These are phyloP conservation scores for Gymnothorax javanicus DNA, from an alignment of 2,797 vertebrate genomes.

Conservation along the genomic window DNA sequence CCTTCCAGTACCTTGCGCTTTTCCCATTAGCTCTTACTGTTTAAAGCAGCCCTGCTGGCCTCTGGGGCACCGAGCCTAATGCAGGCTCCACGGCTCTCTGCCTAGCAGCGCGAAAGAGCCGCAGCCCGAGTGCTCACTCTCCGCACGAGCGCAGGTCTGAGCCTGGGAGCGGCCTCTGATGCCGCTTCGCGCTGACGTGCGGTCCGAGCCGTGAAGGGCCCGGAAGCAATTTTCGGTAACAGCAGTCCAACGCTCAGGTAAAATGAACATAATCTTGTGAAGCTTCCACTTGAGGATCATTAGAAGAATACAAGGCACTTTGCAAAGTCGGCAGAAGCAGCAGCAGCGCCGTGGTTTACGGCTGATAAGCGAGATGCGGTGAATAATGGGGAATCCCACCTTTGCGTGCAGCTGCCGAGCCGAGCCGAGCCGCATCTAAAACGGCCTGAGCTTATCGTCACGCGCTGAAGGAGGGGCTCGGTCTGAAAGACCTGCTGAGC, in stretches of 20 bases:
- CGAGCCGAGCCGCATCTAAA: not conserved
- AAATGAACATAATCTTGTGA: not conserved
- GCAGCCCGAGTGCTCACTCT: not conserved
- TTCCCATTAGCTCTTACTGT: conserved; percentile 14
- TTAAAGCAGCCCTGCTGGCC: conserved; percentile 18
- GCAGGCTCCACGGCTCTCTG: not conserved
- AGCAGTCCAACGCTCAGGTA: conserved; percentile 1
- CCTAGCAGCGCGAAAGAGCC: not conserved
- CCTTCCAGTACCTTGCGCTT: conserved; percentile 13
- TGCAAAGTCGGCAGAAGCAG: not conserved
- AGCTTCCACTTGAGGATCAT: conserved; percentile 5
- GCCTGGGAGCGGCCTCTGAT: not conserved
- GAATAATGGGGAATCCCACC: not conserved
- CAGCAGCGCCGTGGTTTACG: not conserved
- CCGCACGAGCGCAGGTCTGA: not conserved
- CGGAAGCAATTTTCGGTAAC: conserved; percentile 1
- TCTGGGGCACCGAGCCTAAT: not conserved
- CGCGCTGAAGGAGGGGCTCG: no score
- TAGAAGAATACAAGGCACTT: conserved; percentile 1
- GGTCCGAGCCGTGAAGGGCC: not conserved
- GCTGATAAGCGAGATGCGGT: not conserved
- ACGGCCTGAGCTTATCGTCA: no score
- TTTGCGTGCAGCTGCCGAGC: not conserved
- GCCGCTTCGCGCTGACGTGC: not conserved
- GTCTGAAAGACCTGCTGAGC: not conserved